Conservation (phyloP, 2,888 invertebrate genomes). For the Craniophora ligustri region DNA sequence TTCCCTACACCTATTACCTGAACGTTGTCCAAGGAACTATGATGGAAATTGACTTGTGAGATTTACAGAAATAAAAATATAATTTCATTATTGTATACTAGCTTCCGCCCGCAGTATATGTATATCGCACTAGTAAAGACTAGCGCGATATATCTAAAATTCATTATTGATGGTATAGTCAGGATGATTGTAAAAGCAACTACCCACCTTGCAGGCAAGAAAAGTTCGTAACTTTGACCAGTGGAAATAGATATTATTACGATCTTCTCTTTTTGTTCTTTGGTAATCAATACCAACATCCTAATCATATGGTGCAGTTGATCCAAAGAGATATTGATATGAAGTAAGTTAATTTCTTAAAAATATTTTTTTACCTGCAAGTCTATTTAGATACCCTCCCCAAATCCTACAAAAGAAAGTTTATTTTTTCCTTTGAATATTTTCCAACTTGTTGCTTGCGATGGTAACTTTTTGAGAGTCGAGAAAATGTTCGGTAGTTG, state of each 20-base stretch:
- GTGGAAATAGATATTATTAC: conserved; percentile 78
- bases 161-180: neutral
- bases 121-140: too few species aligned
- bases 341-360: conserved; percentile 57
- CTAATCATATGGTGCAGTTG: conserved; percentile 71
- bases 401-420: too few species aligned
- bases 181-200: neutral
- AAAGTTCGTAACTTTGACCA: conserved; percentile 84
- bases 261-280: conserved; percentile 88
- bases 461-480: too few species aligned
- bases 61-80: too few species aligned
- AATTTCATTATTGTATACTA: too few species aligned
- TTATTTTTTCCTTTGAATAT: too few species aligned
- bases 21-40: conserved; percentile 89
- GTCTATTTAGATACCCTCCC: too few species aligned
- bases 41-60: conserved; percentile 87
- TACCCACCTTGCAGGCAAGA: conserved; percentile 77
- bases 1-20: conserved; percentile 90
- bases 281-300: conserved; percentile 89
- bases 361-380: neutral
- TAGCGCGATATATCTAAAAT: too few species aligned
- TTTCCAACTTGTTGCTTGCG: too few species aligned
- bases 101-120: too few species aligned
- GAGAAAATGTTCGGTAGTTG: too few species aligned
- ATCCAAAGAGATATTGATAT: conserved; percentile 57